A percentile compares a stretch with the other conserved stretches of the same genome.
phyloP scores from a whole-genome alignment of 2,113 vertebrate species.

The Psilopogon haemacephalus region DNA sequence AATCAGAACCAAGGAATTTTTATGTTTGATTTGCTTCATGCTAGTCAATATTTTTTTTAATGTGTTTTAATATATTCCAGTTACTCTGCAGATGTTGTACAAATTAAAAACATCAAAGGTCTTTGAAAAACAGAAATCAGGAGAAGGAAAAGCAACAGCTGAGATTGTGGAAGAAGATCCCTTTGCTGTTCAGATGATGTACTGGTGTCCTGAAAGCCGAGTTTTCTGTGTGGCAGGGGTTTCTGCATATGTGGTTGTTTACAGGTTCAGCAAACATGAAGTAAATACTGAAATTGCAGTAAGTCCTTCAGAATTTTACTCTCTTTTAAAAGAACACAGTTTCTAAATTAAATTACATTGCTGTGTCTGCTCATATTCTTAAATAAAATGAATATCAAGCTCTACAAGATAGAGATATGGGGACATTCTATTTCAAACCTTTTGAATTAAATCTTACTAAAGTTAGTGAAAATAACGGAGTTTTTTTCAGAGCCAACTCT shows the following conservation, averaged over 20 bases:
- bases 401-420: neutral
- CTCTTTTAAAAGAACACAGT: neutral
- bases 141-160: constrained; percentile 81
- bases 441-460: neutral
- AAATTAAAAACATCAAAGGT: constrained; percentile 97
- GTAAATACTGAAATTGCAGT: constrained; percentile 91
- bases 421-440: neutral
- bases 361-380: neutral
- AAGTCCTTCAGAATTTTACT: constrained; percentile 73
- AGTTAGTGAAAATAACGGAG: neutral
- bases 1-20: neutral
- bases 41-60: neutral
- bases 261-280: constrained; percentile 95
- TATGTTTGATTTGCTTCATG: neutral
- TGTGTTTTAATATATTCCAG: constrained; percentile 77
- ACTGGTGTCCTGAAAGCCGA: constrained; percentile 95
- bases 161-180: constrained; percentile 95
- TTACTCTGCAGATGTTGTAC: constrained; percentile 97
- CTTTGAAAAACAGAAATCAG: constrained; percentile 90
- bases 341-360: neutral
- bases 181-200: constrained; percentile 94
- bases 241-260: constrained; percentile 92
- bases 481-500: neutral
- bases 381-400: neutral
- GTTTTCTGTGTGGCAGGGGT: constrained; percentile 96